Evolutionary conservation across 2,888 invertebrate species (phyloP), one percentile per base, ranked within the genome.

Genomic region (Latrodectus elegans): DNA sequence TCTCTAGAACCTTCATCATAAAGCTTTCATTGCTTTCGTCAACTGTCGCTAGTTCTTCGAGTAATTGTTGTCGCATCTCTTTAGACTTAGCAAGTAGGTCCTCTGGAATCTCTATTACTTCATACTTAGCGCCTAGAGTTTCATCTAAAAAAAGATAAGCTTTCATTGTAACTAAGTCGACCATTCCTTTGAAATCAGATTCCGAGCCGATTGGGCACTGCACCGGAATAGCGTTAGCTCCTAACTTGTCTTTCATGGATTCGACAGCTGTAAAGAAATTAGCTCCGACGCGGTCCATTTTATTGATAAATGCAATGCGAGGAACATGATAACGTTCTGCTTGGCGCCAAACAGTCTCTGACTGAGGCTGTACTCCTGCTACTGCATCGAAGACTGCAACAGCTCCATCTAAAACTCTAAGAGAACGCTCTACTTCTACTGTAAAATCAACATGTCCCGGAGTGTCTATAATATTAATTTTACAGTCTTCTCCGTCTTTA

Each of bases 361-460:
- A 98, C 93, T 99, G 99, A 92, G 97, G 97, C 92, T 99, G 99
- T 0, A 99, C 99, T 26, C 99, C 99, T 22, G 99, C 99, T 0
- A 99, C 99, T 1, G 97, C 96, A 93, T 99, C 99, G 10, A 99
- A 93, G 0, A 99, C 99, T 64, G 99, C 93, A 65, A 99, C 94
- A 1, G 99, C 99, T 72, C 98, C 98, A 92, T 99, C 99, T 80
- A 99, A 93, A 2, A 99, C 99, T 89, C 99, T 68, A 15, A 99
- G 93, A 0, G 99, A 97, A 92, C 99, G 94, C 92, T 99, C 99
- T 0, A 99, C 97, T 93, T 99, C 99, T 0, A 99, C 97, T 0
- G 99, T 99, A 91, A 99, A 99, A 92, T 99, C 99, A 0, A 99
- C 99, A 91, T 99, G 99, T 4, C 99, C 95, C 0, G 99, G 99